These are phyloP conservation scores for Thera obeliscata DNA, from an alignment of 2,888 invertebrate species.

Conservation along the genomic window DNA sequence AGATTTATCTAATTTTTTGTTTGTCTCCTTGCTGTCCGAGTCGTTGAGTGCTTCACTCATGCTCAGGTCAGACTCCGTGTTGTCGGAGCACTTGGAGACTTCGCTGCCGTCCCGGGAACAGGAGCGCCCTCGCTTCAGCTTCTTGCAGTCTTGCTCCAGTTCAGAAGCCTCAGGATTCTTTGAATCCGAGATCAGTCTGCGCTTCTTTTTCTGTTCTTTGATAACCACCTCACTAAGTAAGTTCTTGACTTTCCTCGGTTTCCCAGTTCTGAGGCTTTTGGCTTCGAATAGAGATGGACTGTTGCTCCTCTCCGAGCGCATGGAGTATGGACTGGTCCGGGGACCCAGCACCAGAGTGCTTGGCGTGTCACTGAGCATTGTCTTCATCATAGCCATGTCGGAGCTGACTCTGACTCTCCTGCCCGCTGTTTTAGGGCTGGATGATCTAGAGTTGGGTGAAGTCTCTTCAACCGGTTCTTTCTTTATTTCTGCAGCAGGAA, in stretches of 20 bases:
- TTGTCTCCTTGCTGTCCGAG: slow-evolving; percentile 74
- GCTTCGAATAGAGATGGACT: slow-evolving; percentile 79
- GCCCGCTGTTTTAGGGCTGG: slow-evolving; percentile 77
- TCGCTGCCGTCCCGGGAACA: slow-evolving; percentile 85
- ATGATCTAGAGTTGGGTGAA: slow-evolving; percentile 73
- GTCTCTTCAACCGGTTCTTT: slow-evolving; percentile 76
- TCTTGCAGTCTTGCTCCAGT: slow-evolving; percentile 67
- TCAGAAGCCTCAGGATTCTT: slow-evolving; percentile 69
- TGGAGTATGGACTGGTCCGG: slow-evolving; percentile 85
- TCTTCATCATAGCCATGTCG: slow-evolving; percentile 79
- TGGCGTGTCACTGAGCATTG: slow-evolving; percentile 71
- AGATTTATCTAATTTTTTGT: slow-evolving; percentile 81
- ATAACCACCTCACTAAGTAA: slow-evolving; percentile 84
- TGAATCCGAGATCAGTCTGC: slow-evolving; percentile 83
- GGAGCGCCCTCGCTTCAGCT: slow-evolving; percentile 76
- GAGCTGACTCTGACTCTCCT: slow-evolving; percentile 74
- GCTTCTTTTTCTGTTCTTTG: slow-evolving; percentile 82
- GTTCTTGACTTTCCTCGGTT: slow-evolving; percentile 86
- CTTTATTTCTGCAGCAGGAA: slow-evolving; percentile 76
- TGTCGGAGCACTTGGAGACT: slow-evolving; percentile 85
- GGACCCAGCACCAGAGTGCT: slow-evolving; percentile 70
- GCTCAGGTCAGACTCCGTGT: slow-evolving; percentile 86
- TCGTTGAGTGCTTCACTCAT: slow-evolving; percentile 82
- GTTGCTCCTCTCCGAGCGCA: slow-evolving; percentile 84
- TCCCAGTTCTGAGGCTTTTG: slow-evolving; percentile 87